phyloP scores from a whole-genome alignment of 2,888 invertebrate genomes.

The Ornithoptera priamus region DNA sequence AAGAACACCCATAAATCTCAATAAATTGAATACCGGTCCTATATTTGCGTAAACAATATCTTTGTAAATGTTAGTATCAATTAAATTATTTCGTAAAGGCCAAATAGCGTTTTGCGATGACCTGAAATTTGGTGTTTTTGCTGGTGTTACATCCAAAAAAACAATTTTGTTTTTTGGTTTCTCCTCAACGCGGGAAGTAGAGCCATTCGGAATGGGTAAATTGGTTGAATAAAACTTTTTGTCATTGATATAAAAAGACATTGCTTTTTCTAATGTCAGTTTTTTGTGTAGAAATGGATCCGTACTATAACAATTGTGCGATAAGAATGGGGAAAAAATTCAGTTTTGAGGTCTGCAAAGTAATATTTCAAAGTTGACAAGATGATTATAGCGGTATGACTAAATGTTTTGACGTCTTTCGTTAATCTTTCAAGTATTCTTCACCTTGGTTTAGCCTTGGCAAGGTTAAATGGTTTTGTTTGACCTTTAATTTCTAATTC shows the following conservation, averaged over 20 bases:
- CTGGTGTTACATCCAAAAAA: conserved; percentile 68
- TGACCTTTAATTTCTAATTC: conserved; percentile 32
- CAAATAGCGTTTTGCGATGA: conserved; percentile 54
- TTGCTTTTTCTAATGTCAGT: conserved; percentile 36
- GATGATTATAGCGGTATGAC: conserved; percentile 60
- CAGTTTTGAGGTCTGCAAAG: conserved; percentile 37
- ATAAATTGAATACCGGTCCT: conserved; percentile 64
- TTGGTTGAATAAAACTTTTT: conserved; percentile 47
- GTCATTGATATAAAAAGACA: conserved; percentile 59
- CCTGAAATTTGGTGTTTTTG: conserved; percentile 52
- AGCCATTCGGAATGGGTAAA: conserved; percentile 58
- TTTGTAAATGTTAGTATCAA: conserved; percentile 53
- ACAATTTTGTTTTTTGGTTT: conserved; percentile 58
- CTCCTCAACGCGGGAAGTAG: conserved; percentile 50
- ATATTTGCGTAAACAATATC: conserved; percentile 74
- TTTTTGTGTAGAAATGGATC: conserved; percentile 29
- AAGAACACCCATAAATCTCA: conserved; percentile 81
- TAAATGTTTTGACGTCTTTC: conserved; percentile 53
- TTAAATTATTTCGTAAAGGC: conserved; percentile 60
- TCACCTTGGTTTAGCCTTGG: conserved; percentile 61
- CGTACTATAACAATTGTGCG: conserved; percentile 42
- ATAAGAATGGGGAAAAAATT: conserved; percentile 44
- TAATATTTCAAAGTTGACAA: conserved; percentile 69
- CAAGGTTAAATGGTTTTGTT: conserved; percentile 26
- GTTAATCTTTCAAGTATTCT: conserved; percentile 61